Percentiles rank a stretch among this genome's conserved stretches.
Evolutionary conservation across 2,888 invertebrate species (phyloP).

Genomic region (Pomacea canaliculata): DNA sequence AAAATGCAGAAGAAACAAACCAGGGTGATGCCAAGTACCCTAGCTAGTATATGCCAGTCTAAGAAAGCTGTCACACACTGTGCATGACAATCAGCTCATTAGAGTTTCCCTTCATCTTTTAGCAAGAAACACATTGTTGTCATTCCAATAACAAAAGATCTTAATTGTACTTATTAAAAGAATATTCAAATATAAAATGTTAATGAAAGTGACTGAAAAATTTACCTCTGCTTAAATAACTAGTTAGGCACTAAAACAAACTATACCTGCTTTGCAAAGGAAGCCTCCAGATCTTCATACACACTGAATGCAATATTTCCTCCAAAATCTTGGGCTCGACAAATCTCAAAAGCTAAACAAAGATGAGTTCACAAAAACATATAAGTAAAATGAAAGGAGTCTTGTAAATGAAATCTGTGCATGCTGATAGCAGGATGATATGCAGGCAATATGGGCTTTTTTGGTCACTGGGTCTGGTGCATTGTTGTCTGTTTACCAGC

Average conservation of each 20-base stretch:
- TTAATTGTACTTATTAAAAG: too few species aligned
- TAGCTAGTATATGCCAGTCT: too few species aligned
- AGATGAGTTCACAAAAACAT: slow-evolving; percentile 24
- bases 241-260: neutral
- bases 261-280: slow-evolving; percentile 80
- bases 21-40: too few species aligned
- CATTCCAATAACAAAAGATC: too few species aligned
- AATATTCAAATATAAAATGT: neutral
- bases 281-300: slow-evolving; percentile 83
- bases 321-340: slow-evolving; percentile 73
- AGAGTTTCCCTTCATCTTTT: too few species aligned
- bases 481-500: neutral
- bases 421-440: too few species aligned
- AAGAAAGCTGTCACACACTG: too few species aligned
- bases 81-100: too few species aligned
- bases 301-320: slow-evolving; percentile 81
- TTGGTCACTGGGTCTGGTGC: too few species aligned
- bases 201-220: neutral
- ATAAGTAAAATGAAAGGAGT: neutral
- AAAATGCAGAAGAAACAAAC: too few species aligned
- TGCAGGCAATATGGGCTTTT: too few species aligned
- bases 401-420: neutral
- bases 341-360: slow-evolving; percentile 77
- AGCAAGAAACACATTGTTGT: too few species aligned
- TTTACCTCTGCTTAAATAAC: neutral